These are phyloP conservation scores for Coendou prehensilis DNA, from an alignment of 2,797 vertebrate genomes.

Conservation along the genomic window DNA sequence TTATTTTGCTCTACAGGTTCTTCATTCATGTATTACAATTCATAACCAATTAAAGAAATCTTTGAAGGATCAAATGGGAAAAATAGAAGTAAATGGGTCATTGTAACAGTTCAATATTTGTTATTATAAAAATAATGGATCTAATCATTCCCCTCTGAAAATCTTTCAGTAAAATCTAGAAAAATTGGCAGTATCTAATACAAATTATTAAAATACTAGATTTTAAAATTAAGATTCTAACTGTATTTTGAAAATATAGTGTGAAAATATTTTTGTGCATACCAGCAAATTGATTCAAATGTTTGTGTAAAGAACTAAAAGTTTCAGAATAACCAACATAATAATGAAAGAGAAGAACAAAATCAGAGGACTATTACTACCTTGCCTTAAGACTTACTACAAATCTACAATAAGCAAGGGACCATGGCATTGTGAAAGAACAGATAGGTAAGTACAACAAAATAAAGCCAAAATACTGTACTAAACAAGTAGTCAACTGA, in stretches of 20 bases:
- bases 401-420: neutral
- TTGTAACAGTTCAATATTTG: neutral
- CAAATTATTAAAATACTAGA: neutral
- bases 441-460: neutral
- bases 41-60: neutral
- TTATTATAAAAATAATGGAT: neutral
- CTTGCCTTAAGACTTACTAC: neutral
- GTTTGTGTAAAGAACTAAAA: neutral
- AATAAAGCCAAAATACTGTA: neutral
- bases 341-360: neutral
- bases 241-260: neutral
- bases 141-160: neutral
- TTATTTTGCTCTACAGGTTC: neutral
- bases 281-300: neutral
- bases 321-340: too few relatives aligned
- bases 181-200: neutral
- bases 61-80: neutral
- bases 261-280: neutral
- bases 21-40: neutral
- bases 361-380: neutral
- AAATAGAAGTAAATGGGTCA: neutral
- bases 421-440: rapidly evolving
- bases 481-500: neutral
- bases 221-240: neutral
- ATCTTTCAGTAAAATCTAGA: neutral